Conservation (phyloP, 2,113 vertebrate genomes). For the Crotalus viridis region DNA sequence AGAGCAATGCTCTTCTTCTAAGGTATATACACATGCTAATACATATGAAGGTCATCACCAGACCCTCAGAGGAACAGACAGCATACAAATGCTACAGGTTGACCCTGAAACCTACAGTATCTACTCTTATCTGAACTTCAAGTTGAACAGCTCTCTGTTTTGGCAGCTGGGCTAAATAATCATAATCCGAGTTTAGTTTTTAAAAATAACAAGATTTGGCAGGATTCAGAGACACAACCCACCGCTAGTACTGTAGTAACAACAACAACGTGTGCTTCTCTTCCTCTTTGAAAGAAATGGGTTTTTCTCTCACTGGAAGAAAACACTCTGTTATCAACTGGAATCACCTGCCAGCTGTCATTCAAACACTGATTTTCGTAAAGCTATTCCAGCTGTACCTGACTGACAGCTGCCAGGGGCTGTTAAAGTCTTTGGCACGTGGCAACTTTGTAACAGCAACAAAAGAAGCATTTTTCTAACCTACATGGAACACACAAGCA, state of each 20-base stretch:
- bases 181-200: neutral
- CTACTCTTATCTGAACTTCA: neutral
- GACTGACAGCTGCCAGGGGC: slow-evolving; percentile 59
- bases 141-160: neutral
- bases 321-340: slow-evolving; percentile 48
- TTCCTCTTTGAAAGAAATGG: neutral
- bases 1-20: slow-evolving; percentile 81
- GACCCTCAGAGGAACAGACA: neutral
- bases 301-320: neutral
- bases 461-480: slow-evolving; percentile 43
- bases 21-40: neutral
- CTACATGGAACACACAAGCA: neutral
- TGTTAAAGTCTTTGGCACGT: neutral
- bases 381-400: slow-evolving; percentile 65
- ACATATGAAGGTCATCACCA: neutral
- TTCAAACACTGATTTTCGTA: slow-evolving; percentile 65
- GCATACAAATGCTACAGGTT: neutral
- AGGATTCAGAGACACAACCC: neutral
- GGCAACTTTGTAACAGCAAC: slow-evolving; percentile 41
- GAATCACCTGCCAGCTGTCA: slow-evolving; percentile 74
- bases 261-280: fast-evolving
- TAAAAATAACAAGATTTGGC: neutral
- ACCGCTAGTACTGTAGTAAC: neutral
- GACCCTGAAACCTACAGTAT: neutral
- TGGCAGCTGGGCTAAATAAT: neutral